Conservation (phyloP, 1,140 invertebrate species). For the Aricia agestis region DNA sequence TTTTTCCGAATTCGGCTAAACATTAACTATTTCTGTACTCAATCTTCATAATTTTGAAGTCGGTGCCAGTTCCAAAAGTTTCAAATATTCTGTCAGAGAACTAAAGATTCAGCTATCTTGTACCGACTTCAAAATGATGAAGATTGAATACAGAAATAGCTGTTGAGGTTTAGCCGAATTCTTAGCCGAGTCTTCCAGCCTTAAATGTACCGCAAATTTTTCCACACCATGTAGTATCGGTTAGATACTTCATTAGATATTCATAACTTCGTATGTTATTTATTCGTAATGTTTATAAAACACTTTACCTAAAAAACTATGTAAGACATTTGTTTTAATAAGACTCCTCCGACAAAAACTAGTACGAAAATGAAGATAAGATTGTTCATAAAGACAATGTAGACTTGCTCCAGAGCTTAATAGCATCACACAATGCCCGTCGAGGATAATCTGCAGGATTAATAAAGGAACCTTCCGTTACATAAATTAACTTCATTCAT, state of each 20-base stretch:
- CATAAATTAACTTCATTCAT: slow-evolving; percentile 33
- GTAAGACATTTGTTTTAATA: background rate
- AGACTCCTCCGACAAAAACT: slow-evolving; percentile 14
- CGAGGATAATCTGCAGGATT: slow-evolving; percentile 23
- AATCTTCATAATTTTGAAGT: no score
- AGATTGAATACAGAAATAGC: no score
- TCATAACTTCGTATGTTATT: no score
- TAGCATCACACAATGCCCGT: slow-evolving; percentile 29
- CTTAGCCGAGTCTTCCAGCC: no score
- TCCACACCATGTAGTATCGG: background rate
- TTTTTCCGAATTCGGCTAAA: no score
- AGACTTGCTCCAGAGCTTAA: slow-evolving; percentile 27
- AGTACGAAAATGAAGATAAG: slow-evolving; percentile 32
- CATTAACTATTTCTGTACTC: no score
- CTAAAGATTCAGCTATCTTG: no score
- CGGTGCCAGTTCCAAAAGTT: no score
- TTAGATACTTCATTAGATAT: slow-evolving; percentile 8
- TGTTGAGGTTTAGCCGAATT: no score
- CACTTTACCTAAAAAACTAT: background rate
- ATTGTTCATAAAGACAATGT: slow-evolving; percentile 34
- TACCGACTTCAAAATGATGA: no score
- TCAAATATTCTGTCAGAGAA: no score
- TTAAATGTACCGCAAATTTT: no score
- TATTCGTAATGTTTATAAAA: slow-evolving; percentile 3
- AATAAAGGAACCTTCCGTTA: slow-evolving; percentile 26